Evolutionary conservation across 2,888 invertebrate species (phyloP).

Genomic region (Microplitis deprimator): DNA sequence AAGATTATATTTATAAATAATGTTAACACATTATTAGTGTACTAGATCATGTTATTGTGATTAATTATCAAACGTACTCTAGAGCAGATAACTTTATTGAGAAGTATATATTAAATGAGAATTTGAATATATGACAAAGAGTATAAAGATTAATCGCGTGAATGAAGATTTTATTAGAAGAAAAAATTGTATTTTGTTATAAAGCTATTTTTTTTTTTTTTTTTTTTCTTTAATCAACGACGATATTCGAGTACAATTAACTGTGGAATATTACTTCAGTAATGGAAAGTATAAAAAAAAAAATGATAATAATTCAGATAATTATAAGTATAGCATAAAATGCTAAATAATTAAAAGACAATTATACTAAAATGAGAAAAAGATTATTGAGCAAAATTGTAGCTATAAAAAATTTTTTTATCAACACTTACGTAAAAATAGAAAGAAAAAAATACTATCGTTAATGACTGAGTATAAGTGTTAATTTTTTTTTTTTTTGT

Average conservation of each 20-base stretch:
- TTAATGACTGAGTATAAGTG: slow-evolving; percentile 14
- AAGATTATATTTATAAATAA: slow-evolving; percentile 4
- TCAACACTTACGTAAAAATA: slow-evolving; percentile 2
- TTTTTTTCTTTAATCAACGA: not conserved
- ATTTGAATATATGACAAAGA: too few species aligned
- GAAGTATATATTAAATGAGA: too few species aligned
- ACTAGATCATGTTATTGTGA: not conserved
- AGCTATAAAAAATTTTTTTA: slow-evolving; percentile 17
- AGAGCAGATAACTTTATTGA: not conserved
- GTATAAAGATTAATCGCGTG: too few species aligned
- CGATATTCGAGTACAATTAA: not conserved
- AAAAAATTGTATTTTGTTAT: not conserved
- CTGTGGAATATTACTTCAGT: not conserved
- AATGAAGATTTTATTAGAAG: not conserved
- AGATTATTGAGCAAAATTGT: slow-evolving; percentile 10
- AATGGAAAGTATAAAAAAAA: not conserved
- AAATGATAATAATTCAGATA: slow-evolving; percentile 13
- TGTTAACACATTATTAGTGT: not conserved
- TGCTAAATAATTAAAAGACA: slow-evolving; percentile 32
- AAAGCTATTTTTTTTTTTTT: not conserved
- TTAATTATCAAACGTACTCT: not conserved
- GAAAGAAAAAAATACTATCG: too few species aligned
- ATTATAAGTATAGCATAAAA: slow-evolving; percentile 43
- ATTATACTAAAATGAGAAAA: slow-evolving; percentile 19
- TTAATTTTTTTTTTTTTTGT: slow-evolving; percentile 1